Base-by-base conservation (phyloP, 2,888 invertebrate genomes). In the Oscheius sp. region DNA sequence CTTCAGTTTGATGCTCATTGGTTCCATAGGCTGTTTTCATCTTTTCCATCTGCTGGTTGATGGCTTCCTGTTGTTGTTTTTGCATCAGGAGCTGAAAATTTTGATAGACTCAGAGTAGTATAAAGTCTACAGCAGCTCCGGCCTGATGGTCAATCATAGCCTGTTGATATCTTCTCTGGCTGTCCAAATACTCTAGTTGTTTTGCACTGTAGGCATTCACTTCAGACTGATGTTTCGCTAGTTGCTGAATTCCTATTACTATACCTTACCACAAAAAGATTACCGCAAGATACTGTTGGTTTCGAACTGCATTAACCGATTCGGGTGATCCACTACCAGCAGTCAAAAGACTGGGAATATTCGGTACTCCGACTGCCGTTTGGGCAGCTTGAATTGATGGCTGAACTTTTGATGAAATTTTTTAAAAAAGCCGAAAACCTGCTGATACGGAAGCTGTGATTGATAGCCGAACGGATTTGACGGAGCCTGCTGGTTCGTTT, bases 131-230 rank as follows among this genome's bases (percentile, higher is more conserved):
- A 57, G 86, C 86, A 2, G 86, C 86, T 32, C 85, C 86, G 32
- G 86, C 86, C 63, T 85, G 86, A 71, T 86, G 86, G 59, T 86
- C 85, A 73, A 86, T 80, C 85, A 86, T 86, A 29, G 81, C 82
- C 70, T 86, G 85, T 63, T 86, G 84, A 72, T 86, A 86, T 76
- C 86, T 75, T 76, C 85, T 78, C 60, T 86, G 85, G 37, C 83
- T 80, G 72, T 86, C 86, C 65, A 86, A 65, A 58, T 86, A 86
- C 47, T 81, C 86, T 80, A 86, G 77, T 70, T 86, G 86, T 58
- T 85, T 86, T 4, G 83, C 81, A 55, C 79, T 81, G 75, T 85
- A 86, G 2, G 80, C 73, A 33, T 76, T 84, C 53, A 86, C 74
- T 57, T 85, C 85, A 29, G 78, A 57, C 70, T 83, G 83, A 81